Conservation (phyloP, 2,113 vertebrate genomes). For the Stictonetta naevosa region DNA sequence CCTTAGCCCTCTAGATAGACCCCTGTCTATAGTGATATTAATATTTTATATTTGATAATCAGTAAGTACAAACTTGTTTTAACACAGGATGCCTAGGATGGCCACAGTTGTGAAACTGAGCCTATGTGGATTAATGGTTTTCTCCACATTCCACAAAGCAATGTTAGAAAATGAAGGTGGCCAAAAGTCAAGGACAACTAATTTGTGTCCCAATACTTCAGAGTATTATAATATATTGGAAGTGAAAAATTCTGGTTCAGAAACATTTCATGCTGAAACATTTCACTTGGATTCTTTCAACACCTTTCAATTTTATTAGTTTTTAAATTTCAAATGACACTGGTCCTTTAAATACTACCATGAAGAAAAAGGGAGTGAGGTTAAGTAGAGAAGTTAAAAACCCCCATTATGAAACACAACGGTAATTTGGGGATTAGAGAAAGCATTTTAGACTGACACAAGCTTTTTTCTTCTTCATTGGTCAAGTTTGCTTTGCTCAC, state of each 20-base stretch:
- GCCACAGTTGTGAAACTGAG: background rate
- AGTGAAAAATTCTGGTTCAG: background rate
- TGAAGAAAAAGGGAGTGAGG: background rate
- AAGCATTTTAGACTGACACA: background rate
- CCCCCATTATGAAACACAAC: background rate
- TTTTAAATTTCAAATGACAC: background rate
- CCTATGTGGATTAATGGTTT: background rate
- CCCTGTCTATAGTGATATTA: fast-evolving
- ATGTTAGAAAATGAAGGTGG: background rate
- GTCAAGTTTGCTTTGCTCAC: background rate
- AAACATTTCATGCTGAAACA: background rate
- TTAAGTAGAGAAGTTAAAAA: background rate
- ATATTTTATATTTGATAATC: background rate
- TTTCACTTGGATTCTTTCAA: background rate
- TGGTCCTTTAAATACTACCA: background rate
- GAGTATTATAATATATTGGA: background rate
- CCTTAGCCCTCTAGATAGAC: background rate
- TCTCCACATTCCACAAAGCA: background rate
- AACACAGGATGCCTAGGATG: background rate
- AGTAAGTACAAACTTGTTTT: background rate
- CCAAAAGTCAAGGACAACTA: background rate
- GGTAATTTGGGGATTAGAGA: background rate
- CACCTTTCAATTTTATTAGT: background rate
- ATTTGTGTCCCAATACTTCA: fast-evolving
- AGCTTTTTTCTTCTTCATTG: background rate